These are phyloP conservation scores for Heliconius erato DNA, from an alignment of 2,888 invertebrate genomes.

Conservation along the genomic window DNA sequence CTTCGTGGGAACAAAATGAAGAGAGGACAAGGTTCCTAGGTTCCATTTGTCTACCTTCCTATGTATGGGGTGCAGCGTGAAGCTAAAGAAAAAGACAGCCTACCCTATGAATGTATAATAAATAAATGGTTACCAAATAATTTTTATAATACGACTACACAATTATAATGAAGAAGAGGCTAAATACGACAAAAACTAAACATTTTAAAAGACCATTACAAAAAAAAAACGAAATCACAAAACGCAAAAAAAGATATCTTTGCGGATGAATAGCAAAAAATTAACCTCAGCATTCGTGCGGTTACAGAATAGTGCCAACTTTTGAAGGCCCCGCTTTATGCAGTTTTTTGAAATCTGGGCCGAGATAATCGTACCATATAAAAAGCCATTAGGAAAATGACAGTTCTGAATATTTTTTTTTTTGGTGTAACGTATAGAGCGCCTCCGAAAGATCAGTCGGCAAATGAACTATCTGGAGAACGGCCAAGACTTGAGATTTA, in stretches of 20 bases:
- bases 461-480: slow-evolving; percentile 70
- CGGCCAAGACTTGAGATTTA: slow-evolving; percentile 62
- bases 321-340: slow-evolving; percentile 12
- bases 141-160: too few species aligned
- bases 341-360: slow-evolving; percentile 33
- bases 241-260: background rate
- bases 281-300: slow-evolving; percentile 27
- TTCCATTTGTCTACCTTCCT: too few species aligned
- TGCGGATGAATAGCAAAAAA: slow-evolving; percentile 22
- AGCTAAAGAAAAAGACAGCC: too few species aligned
- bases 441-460: slow-evolving; percentile 67
- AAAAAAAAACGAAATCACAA: background rate
- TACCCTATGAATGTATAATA: too few species aligned
- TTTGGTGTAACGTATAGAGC: slow-evolving; percentile 50
- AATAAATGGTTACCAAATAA: too few species aligned
- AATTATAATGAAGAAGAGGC: background rate
- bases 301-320: slow-evolving; percentile 30
- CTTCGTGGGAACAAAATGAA: too few species aligned
- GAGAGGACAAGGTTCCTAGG: too few species aligned
- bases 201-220: background rate
- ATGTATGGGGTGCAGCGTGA: too few species aligned
- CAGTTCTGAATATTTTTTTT: slow-evolving; percentile 57
- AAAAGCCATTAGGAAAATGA: slow-evolving; percentile 46
- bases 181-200: background rate
- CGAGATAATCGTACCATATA: slow-evolving; percentile 36